Evolutionary conservation across 2,888 invertebrate genomes (phyloP), one percentile per base, ranked within the genome.

Genomic region (Noctua fimbriata): DNA sequence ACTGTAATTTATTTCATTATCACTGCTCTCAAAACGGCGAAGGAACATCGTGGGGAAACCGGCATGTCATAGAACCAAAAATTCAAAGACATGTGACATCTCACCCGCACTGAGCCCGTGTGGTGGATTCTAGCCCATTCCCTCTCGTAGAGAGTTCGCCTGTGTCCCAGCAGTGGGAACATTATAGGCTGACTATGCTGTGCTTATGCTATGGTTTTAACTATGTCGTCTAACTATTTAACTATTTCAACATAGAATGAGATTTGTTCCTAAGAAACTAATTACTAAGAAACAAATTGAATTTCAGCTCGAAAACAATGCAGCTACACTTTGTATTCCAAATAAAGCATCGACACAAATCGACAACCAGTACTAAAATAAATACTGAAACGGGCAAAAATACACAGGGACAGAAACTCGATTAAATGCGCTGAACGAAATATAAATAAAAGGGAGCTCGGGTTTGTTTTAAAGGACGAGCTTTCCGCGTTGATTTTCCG

Each of bases 401-500:
- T 83, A 83, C 49, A 67, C 63, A 67, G 5, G 36, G 66, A 65
- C 47, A 24, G 18, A 69, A 73, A 52, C 63, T 69, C 69, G 73
- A 75, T 73, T 66, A 63, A 75, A 75, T 82, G 16, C 44, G 28
- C 72, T 49, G 66, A 70, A 77, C 75, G 65, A 75, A 77, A 80
- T 75, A 74, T 69, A 80, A 76, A 84, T 63, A 71, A 80, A 76
- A 52, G 71, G 36, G 32, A 24, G 4, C 36, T 67, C 52, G 41
- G 49, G 58, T 69, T 70, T 58, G 69, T 60, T 60, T 58, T 36
- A 73, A 77, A 47, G 36, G 66, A 83, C 69, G 72, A 77, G 55
- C 69, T 28, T 47, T 75, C 75, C n/a, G 18, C 52, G 67, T 85
- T 75, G 80, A 85, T 85, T 85, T 85, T 81, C 65, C 80, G 78